Percentiles rank a stretch among this genome's conserved stretches.
Conservation (phyloP, 1,140 invertebrate species). For the Drosophila sturtevanti region DNA sequence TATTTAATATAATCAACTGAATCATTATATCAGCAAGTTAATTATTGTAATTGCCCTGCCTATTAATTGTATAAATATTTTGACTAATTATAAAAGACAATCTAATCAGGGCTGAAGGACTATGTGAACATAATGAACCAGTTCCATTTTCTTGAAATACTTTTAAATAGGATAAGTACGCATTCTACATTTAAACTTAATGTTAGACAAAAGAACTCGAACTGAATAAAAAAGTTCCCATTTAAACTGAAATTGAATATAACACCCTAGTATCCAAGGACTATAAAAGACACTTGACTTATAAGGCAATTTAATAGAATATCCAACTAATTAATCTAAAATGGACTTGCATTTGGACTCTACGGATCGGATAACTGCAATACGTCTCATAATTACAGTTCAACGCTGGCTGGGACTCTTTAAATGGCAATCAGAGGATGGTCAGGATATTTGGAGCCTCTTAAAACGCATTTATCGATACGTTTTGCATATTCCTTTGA, state of each 20-base stretch:
- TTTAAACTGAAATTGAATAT: neutral
- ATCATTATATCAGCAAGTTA: conserved; percentile 53
- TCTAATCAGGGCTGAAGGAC: conserved; percentile 41
- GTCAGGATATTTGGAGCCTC: neutral
- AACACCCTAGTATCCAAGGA: neutral
- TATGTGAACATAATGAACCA: conserved; percentile 33
- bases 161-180: neutral
- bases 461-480: conserved; percentile 36
- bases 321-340: neutral
- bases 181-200: neutral
- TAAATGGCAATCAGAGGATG: conserved; percentile 35
- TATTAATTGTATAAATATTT: conserved; percentile 57
- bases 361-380: conserved; percentile 35
- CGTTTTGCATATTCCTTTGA: conserved; percentile 61
- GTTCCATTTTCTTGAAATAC: conserved; percentile 20
- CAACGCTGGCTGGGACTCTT: conserved; percentile 46
- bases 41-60: conserved; percentile 67
- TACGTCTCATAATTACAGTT: conserved; percentile 27
- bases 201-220: conserved; percentile 14
- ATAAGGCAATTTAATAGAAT: neutral
- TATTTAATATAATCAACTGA: conserved; percentile 27
- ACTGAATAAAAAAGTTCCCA: conserved; percentile 8
- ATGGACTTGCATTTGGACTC: conserved; percentile 31
- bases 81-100: conserved; percentile 36
- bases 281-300: conserved; percentile 52